Evolutionary conservation across 2,113 vertebrate genomes (phyloP).

Genomic region (Hypanus sabinus): DNA sequence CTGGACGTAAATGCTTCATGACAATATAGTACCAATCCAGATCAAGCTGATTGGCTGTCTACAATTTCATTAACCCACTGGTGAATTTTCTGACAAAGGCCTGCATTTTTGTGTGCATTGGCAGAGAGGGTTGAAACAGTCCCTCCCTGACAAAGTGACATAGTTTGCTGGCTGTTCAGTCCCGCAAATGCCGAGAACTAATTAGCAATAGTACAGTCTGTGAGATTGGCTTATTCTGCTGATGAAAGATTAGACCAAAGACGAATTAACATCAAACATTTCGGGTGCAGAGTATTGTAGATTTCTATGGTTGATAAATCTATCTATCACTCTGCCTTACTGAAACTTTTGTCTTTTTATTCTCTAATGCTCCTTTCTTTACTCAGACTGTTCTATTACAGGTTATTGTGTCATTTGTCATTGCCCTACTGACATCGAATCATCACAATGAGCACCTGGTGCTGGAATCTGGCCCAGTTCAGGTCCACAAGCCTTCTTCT

Average conservation of each 20-base stretch:
- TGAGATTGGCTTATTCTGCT: background rate
- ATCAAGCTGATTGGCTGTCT: background rate
- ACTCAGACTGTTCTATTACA: background rate
- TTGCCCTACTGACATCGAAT: background rate
- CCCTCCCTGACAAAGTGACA: background rate
- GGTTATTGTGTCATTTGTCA: background rate
- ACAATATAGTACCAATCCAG: conserved; percentile 8
- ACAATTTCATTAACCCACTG: background rate
- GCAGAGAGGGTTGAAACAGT: background rate
- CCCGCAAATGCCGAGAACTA: background rate
- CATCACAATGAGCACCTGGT: background rate
- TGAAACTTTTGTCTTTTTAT: background rate
- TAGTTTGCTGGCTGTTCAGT: background rate
- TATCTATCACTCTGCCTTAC: background rate
- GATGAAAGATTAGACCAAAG: background rate
- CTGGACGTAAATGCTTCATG: background rate
- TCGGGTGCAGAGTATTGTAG: conserved; percentile 4
- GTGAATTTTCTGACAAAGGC: background rate
- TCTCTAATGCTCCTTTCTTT: background rate
- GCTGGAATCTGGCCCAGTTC: background rate
- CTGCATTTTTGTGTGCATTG: background rate
- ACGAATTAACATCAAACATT: background rate
- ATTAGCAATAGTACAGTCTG: background rate
- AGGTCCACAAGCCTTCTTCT: background rate
- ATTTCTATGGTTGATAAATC: conserved; percentile 9